Percentiles rank a stretch among this genome's conserved stretches.
Conservation (phyloP, 2,888 invertebrate genomes). For the Drosophila dives region DNA sequence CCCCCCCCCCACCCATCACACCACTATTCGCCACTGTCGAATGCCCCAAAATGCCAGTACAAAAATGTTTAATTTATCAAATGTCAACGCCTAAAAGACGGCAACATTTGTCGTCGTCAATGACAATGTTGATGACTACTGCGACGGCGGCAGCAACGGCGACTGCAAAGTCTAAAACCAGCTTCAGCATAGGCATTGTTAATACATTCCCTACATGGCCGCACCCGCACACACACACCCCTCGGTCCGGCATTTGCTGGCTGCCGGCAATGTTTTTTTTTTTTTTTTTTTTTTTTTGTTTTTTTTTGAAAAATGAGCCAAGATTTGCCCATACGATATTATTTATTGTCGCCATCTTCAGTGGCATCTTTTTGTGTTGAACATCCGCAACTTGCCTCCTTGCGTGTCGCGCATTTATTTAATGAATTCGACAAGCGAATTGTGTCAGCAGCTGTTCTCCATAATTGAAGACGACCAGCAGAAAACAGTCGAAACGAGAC, state of each 20-base stretch:
- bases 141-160: slow-evolving; percentile 32
- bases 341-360: slow-evolving; percentile 65
- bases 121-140: slow-evolving; percentile 74
- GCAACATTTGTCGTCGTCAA: slow-evolving; percentile 80
- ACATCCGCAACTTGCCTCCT: not conserved
- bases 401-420: slow-evolving; percentile 57
- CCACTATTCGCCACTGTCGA: not conserved
- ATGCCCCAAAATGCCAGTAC: slow-evolving; percentile 46
- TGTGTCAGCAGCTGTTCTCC: slow-evolving; percentile 53
- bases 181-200: slow-evolving; percentile 52
- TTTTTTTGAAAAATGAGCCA: slow-evolving; percentile 73
- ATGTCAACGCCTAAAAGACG: slow-evolving; percentile 79
- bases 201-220: slow-evolving; percentile 47
- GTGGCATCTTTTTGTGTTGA: slow-evolving; percentile 1
- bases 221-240: not conserved
- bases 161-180: slow-evolving; percentile 36
- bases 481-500: slow-evolving; percentile 13
- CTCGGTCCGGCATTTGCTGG: slow-evolving; percentile 35
- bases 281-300: slow-evolving; percentile 71
- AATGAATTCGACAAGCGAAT: slow-evolving; percentile 68
- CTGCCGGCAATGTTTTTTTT: slow-evolving; percentile 69
- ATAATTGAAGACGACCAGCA: slow-evolving; percentile 49
- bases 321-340: slow-evolving; percentile 71
- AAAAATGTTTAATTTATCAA: slow-evolving; percentile 81
- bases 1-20: not conserved